Base-by-base conservation (phyloP, 2,888 invertebrate genomes). In the Callyntrura guangdongensis region DNA sequence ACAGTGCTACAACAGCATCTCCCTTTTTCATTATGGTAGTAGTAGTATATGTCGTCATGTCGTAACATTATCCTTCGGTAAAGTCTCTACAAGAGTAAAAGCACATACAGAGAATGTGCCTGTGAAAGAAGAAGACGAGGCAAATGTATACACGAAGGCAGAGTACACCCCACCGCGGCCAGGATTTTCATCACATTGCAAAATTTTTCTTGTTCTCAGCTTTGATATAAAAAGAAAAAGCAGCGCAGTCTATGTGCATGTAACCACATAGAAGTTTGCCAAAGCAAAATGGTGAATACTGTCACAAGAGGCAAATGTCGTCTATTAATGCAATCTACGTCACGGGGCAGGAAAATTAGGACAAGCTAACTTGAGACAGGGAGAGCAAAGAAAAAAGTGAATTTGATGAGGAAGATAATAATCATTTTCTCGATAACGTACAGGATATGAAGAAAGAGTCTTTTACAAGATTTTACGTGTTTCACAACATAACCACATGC, bases 311-410 rank as follows among this genome's bases (percentile, higher is more conserved):
- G 89, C 74, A 89, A 82, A 83, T 89, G 89, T 83, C 83, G 89
- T 49, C 89, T 89, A 82, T 89, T 74, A 72, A 89, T 89, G 82
- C 88, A 89, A 83, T 74, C 56, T 79, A 85, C 85, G 89, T 90
- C 85, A 90, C 61, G 67, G 77, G 77, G 22, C 79, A 79, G 56
- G 17, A 45, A 90, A 90, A 90, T 90, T 85, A 85, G 89, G 89
- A 89, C 89, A 89, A 49, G 82, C 27, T 49, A 20, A 83, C n/a
- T 72, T 20, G 49, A 3, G 77, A 77, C 25, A 25, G 64, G 3
- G 20, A 59, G 61, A 59, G 4, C 22, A n/a, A 12, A 25, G n/a
- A 53, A 59, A 86, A 53, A 79, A 79, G 87, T 87, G 87, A 87
- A 72, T 87, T 89, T 83, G 83, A 83, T 89, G 72, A 61, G 74